Evolutionary conservation across 1,140 invertebrate species (phyloP), one percentile per base, ranked within the genome.

Genomic region (Laodelphax striatellus): DNA sequence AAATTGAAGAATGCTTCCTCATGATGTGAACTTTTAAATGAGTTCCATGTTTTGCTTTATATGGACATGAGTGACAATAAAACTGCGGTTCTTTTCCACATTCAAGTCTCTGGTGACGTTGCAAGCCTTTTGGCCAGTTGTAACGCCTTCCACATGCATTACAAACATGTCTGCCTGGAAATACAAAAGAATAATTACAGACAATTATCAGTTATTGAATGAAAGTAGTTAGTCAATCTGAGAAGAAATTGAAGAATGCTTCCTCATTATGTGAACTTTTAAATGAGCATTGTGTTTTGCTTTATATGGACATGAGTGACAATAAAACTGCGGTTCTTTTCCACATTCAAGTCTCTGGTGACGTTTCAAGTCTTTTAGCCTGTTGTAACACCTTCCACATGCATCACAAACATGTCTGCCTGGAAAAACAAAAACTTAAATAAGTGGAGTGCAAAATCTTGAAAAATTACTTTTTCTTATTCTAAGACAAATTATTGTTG

Each of bases 331-430:
- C 3, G 74, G 73, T 19, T 69, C 69, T 24, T 73, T 70, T 2
- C 75, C 74, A 57, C 76, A 77, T 54, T 79, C 78, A 14, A 79
- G 77, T 13, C 76, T 71, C 56, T 75, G 69, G 62, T 81, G 79
- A n/a, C 78, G 71, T 38, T 70, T 71, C 14, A 80, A 62, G 61
- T 76, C 78, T 54, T 76, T 73, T 22, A 71, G 65, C 67, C 76
- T 76, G 55, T 76, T 76, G 67, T 81, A 80, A 34, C n/a, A 13
- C 13, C 42, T 55, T 2, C 41, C 38, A 54, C 59, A 60, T 4
- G 16, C 21, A 11, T 55, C 41, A 44, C 59, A 60, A 22, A 31
- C 17, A 16, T 53, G 53, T 6, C 22, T 28, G 5, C 34, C 34
- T 38, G 10, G 61, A 38, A 38, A 38, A 5, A 5, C 3, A 38